Percentiles rank a stretch among this genome's conserved stretches.
These are phyloP conservation scores for Conus ventricosus DNA, from an alignment of 1,140 invertebrate genomes.

Conservation along the genomic window DNA sequence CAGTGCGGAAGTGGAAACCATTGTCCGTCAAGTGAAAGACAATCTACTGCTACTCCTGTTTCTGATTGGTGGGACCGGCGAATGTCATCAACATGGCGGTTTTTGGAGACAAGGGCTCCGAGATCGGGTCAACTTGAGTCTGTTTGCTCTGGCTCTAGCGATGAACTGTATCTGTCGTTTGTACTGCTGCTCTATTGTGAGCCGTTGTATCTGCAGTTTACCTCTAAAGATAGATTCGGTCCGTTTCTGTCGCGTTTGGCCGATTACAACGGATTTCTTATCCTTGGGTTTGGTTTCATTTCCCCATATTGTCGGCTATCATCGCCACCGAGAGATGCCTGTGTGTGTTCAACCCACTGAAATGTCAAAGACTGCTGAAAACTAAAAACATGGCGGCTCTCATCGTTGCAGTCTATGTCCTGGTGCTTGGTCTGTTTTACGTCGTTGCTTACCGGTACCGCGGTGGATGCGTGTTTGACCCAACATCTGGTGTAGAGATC, in stretches of 20 bases:
- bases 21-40: not conserved
- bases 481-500: not conserved
- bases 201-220: not conserved
- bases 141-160: not conserved
- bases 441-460: not conserved
- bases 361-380: not conserved
- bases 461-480: not conserved
- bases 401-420: not conserved
- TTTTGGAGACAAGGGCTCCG: not conserved
- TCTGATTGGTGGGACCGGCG: not conserved
- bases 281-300: not conserved
- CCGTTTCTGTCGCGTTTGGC: not conserved
- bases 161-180: not conserved
- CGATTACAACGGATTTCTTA: not conserved
- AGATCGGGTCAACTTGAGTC: not conserved
- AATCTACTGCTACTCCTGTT: not conserved
- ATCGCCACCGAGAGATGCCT: conserved; percentile 7
- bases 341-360: not conserved
- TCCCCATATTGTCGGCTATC: not conserved
- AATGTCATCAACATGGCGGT: not conserved
- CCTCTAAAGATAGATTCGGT: not conserved
- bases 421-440: not conserved
- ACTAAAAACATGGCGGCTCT: not conserved
- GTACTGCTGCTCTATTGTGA: not conserved
- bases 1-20: not conserved